Evolutionary conservation across 2,113 vertebrate genomes (phyloP).

Genomic region (Apodemus speciosus): DNA sequence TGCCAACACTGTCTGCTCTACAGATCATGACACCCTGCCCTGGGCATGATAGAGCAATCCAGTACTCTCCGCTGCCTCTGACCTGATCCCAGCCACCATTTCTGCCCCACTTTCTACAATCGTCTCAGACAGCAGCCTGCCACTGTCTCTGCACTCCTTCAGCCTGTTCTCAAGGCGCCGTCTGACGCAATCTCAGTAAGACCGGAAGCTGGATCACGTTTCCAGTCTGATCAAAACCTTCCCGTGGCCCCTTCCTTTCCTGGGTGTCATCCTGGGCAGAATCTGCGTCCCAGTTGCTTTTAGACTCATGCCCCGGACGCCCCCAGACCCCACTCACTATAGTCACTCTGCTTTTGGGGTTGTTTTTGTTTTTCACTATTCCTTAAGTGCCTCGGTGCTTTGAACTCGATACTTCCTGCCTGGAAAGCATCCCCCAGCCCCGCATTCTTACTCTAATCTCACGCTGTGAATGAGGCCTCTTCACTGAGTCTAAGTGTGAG

Average conservation of each 20-base stretch:
- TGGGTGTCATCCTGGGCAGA: neutral
- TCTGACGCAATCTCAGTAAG: neutral
- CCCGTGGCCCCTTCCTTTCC: neutral
- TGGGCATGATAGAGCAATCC: neutral
- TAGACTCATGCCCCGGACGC: neutral
- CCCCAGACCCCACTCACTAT: neutral
- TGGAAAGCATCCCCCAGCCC: neutral
- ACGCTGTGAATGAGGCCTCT: neutral
- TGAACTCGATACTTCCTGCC: neutral
- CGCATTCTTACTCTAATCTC: neutral
- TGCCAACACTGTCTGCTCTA: neutral
- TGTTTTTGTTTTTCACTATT: neutral
- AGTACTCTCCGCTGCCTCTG: neutral
- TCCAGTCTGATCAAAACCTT: neutral
- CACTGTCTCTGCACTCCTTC: neutral
- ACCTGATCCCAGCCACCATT: too few relatives aligned
- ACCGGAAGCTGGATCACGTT: neutral
- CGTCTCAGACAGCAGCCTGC: neutral
- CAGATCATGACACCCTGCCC: neutral
- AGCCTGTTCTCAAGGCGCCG: neutral
- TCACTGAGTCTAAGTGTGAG: neutral
- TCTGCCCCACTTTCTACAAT: neutral
- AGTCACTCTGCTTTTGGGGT: neutral
- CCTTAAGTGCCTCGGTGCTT: neutral
- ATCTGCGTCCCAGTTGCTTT: neutral